phyloP scores from a whole-genome alignment of 1,140 invertebrate species.

The Plutomurus gul region DNA sequence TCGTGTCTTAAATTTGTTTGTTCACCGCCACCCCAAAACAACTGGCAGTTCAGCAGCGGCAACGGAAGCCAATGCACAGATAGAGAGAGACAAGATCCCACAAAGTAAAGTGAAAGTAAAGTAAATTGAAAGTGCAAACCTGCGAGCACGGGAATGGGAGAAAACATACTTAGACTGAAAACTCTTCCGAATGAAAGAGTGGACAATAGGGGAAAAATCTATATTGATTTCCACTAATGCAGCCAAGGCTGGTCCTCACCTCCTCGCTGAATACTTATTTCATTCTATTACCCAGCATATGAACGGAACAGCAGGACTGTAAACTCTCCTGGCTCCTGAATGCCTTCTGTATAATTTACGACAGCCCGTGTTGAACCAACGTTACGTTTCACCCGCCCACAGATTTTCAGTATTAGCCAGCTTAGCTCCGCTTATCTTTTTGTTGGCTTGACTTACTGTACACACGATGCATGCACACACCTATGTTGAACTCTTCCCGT shows the following conservation, averaged over 20 bases:
- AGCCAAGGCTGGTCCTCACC: not conserved
- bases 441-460: too few relatives aligned
- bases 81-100: not conserved
- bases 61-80: not conserved
- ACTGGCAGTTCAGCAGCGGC: not conserved
- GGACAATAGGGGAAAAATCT: conserved; percentile 14
- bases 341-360: not conserved
- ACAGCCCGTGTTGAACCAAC: not conserved
- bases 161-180: conserved; percentile 10
- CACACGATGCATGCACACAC: not conserved
- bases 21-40: not conserved
- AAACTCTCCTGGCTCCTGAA: not conserved
- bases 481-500: not conserved
- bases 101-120: conserved; percentile 23
- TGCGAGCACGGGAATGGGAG: not conserved
- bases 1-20: not conserved
- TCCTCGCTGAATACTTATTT: not conserved
- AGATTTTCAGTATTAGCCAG: not conserved
- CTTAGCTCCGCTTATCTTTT: not conserved
- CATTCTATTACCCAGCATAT: not conserved
- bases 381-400: not conserved
- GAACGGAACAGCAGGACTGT: not conserved
- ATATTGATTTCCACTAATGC: conserved; percentile 10
- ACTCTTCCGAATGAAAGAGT: not conserved
- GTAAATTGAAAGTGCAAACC: conserved; percentile 21